phyloP scores from a whole-genome alignment of 2,888 invertebrate species.

The Heteromyza rotundicornis region DNA sequence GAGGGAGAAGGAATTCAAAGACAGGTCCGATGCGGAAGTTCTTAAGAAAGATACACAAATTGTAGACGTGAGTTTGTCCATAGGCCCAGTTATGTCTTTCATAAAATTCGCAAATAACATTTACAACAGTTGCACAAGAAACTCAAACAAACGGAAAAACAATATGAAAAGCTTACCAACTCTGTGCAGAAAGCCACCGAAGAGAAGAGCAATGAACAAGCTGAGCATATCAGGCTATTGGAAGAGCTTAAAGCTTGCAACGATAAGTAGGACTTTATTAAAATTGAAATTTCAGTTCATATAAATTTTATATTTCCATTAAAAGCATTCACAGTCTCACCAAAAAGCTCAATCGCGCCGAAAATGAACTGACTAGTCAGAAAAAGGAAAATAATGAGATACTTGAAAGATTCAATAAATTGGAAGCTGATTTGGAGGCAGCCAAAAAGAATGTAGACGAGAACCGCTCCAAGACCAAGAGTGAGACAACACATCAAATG shows the following conservation, averaged over 20 bases:
- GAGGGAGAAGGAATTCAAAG: constrained; percentile 20
- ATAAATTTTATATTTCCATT: background rate
- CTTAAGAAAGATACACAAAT: background rate
- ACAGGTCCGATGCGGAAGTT: constrained; percentile 17
- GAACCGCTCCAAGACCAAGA: constrained; percentile 10
- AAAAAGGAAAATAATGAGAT: constrained; percentile 25
- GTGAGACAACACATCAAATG: constrained; percentile 5
- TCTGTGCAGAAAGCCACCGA: constrained; percentile 25
- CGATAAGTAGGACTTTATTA: constrained; percentile 26
- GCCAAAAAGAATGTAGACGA: constrained; percentile 25
- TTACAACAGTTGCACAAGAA: constrained; percentile 31
- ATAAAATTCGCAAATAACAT: too few species aligned
- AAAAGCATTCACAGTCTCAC: constrained; percentile 21
- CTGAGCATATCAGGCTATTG: constrained; percentile 20
- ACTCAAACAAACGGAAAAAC: constrained; percentile 26
- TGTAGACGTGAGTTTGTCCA: background rate
- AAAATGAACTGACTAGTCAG: constrained; percentile 26
- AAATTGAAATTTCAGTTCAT: background rate
- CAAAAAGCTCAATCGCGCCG: constrained; percentile 27
- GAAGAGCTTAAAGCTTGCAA: constrained; percentile 26
- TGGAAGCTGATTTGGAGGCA: constrained; percentile 29
- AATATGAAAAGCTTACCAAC: constrained; percentile 24
- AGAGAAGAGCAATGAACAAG: constrained; percentile 18
- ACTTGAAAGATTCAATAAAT: constrained; percentile 23
- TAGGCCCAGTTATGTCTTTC: too few species aligned